Conservation (phyloP, 2,888 invertebrate genomes). For the Xestia sexstrigata region DNA sequence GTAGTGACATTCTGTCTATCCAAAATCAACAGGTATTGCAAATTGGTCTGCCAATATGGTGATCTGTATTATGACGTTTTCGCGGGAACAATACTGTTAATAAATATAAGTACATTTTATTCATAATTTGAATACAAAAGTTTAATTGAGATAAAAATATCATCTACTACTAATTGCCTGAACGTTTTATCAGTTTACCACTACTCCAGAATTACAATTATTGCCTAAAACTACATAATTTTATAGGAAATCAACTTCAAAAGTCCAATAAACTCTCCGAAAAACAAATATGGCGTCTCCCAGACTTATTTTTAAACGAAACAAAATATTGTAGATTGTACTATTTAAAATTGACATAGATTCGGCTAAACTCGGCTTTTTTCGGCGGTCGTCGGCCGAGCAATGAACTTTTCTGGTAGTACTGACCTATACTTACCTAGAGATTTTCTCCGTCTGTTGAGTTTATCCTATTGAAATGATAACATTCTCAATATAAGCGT, state of each 20-base stretch:
- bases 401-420: slow-evolving; percentile 52
- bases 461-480: slow-evolving; percentile 32
- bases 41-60: neutral
- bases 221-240: slow-evolving; percentile 2
- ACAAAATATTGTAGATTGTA: slow-evolving; percentile 45
- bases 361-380: slow-evolving; percentile 64
- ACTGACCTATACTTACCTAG: slow-evolving; percentile 64
- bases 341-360: slow-evolving; percentile 68
- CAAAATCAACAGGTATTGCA: neutral
- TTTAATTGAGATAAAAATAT: neutral
- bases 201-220: neutral
- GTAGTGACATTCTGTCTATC: too few relatives aligned
- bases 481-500: slow-evolving; percentile 15
- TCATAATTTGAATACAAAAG: neutral
- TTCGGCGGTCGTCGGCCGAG: slow-evolving; percentile 62
- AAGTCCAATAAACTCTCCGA: slow-evolving; percentile 7
- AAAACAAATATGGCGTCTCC: neutral
- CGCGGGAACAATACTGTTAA: neutral
- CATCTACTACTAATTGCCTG: neutral
- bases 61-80: neutral
- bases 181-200: neutral
- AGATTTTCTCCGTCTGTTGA: slow-evolving; percentile 16
- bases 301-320: slow-evolving; percentile 30
- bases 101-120: too few relatives aligned
- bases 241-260: slow-evolving; percentile 1